A percentile compares a stretch with the other conserved stretches of the same genome.
Evolutionary conservation across 2,888 invertebrate species (phyloP).

Genomic region (Papilio demoleus): DNA sequence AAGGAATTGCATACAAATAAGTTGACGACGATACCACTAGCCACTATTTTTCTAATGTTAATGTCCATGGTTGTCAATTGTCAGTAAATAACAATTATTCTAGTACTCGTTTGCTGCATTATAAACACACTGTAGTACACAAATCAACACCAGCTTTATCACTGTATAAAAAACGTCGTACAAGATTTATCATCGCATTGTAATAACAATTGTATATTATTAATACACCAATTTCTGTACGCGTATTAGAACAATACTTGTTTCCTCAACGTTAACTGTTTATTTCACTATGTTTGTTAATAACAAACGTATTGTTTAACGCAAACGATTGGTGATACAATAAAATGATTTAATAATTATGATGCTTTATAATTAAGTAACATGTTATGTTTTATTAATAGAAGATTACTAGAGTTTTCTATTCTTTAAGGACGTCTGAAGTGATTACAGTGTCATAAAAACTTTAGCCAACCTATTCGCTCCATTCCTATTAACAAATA

Average conservation of each 20-base stretch:
- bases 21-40: too few relatives aligned
- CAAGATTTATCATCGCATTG: conserved; percentile 13
- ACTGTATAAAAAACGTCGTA: background rate
- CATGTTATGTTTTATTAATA: background rate
- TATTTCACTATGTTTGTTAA: conserved; percentile 17
- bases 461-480: too few relatives aligned
- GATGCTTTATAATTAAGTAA: conserved; percentile 7
- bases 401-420: background rate
- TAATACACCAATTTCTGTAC: conserved; percentile 17
- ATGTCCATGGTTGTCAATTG: background rate
- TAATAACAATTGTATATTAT: conserved; percentile 23
- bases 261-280: conserved; percentile 11
- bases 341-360: conserved; percentile 9
- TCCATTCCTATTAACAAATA: too few relatives aligned
- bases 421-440: background rate
- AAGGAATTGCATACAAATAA: too few relatives aligned
- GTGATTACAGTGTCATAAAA: too few relatives aligned
- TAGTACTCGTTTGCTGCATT: background rate
- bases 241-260: conserved; percentile 18
- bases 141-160: background rate
- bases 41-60: background rate
- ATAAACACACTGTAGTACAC: conserved; percentile 10
- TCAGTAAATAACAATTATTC: background rate
- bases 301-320: conserved; percentile 14
- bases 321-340: background rate